A percentile compares a stretch with the other conserved stretches of the same genome.
Conservation (phyloP, 2,113 vertebrate genomes). For the Rallus limicola region DNA sequence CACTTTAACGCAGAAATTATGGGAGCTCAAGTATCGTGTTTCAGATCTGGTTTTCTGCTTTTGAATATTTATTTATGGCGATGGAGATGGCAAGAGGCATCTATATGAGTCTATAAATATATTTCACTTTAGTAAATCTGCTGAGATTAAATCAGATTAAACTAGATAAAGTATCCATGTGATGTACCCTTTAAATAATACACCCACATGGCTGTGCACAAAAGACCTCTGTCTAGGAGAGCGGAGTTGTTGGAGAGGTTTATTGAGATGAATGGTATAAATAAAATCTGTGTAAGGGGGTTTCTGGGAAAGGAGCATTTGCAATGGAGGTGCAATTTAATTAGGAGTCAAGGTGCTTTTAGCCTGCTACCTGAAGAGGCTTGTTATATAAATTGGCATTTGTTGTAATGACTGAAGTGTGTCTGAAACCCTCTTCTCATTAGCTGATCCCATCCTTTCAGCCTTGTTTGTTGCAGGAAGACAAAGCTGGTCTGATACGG, state of each 20-base stretch:
- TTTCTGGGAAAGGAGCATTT: conserved; percentile 42
- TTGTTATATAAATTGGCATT: conserved; percentile 64
- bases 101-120: conserved; percentile 62
- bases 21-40: background rate
- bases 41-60: background rate
- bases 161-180: conserved; percentile 62
- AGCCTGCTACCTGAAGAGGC: conserved; percentile 56
- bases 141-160: conserved; percentile 72
- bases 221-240: conserved; percentile 54
- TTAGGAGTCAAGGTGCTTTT: conserved; percentile 65
- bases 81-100: background rate
- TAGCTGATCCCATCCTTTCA: conserved; percentile 46
- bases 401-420: conserved; percentile 61
- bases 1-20: background rate
- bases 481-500: background rate
- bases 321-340: conserved; percentile 49
- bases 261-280: conserved; percentile 36
- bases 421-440: conserved; percentile 43
- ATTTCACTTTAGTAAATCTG: conserved; percentile 67
- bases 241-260: conserved; percentile 5
- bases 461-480: conserved; percentile 18
- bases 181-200: conserved; percentile 67
- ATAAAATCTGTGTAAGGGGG: conserved; percentile 47
- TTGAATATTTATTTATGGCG: background rate
- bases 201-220: conserved; percentile 29